Conservation (phyloP, 2,113 vertebrate species). For the Plotosus lineatus region DNA sequence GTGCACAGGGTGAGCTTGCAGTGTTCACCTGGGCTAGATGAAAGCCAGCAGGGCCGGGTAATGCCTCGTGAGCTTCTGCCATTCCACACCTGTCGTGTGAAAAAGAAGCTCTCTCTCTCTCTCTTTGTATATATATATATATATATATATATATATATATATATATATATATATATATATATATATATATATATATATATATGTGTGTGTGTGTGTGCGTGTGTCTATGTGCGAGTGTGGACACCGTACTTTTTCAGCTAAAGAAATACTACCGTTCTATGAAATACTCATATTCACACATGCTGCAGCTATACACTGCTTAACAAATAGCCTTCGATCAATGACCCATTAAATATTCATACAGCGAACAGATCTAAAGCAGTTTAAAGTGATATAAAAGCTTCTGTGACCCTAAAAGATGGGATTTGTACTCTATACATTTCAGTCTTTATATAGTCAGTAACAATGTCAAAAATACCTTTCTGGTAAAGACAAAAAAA, state of each 20-base stretch:
- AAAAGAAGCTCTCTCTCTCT: slow-evolving; percentile 36
- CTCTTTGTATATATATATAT: no score
- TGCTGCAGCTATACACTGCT: background rate
- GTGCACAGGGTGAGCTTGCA: slow-evolving; percentile 32
- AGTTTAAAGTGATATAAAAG: background rate
- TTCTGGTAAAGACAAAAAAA: background rate
- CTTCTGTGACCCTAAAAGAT: background rate
- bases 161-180: no score
- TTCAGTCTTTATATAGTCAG: background rate
- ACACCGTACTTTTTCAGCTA: background rate
- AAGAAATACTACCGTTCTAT: background rate
- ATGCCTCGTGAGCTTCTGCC: slow-evolving; percentile 68
- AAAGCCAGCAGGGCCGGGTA: slow-evolving; percentile 45
- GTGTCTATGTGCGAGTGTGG: background rate
- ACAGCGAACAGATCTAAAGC: background rate
- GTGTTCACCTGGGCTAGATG: slow-evolving; percentile 53
- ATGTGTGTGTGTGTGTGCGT: no score
- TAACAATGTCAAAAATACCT: background rate
- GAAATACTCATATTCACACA: background rate
- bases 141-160: no score
- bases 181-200: no score
- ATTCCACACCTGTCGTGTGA: slow-evolving; percentile 52
- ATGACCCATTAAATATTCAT: background rate
- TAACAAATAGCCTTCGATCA: background rate
- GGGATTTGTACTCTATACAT: background rate